These are phyloP conservation scores for Alligator mississippiensis DNA, from an alignment of 2,113 vertebrate genomes.

Conservation along the genomic window DNA sequence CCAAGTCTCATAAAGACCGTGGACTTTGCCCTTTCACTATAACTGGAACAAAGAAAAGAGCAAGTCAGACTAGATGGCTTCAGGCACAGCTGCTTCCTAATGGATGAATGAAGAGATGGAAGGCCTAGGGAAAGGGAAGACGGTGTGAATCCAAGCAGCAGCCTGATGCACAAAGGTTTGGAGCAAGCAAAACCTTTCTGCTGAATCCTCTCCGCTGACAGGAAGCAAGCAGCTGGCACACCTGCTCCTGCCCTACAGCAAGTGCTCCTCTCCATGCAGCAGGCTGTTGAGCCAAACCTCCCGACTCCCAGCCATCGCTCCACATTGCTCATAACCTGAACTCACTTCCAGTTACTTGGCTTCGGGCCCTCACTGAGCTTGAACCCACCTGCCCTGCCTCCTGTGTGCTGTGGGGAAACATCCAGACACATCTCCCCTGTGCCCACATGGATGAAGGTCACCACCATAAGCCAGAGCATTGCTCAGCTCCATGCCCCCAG, in stretches of 20 bases:
- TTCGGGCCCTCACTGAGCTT: no score
- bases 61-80: background rate
- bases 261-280: no score
- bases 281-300: background rate
- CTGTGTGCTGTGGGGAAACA: background rate
- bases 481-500: no score
- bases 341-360: background rate
- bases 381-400: no score
- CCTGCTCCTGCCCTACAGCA: background rate
- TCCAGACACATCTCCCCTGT: no score
- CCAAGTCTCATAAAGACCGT: no score
- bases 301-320: background rate
- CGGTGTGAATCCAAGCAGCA: background rate
- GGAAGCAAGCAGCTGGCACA: background rate
- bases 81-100: background rate
- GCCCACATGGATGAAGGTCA: no score
- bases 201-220: background rate
- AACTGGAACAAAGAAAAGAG: slow-evolving; percentile 80
- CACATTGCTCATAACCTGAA: background rate
- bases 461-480: background rate
- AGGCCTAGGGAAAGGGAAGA: rapidly evolving
- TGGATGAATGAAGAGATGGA: background rate
- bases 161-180: background rate
- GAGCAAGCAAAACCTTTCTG: rapidly evolving
- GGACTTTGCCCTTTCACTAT: slow-evolving; percentile 81